phyloP scores from a whole-genome alignment of 53 echinoderm and acorn worm genomes.

The Mesocentrotus franciscanus region DNA sequence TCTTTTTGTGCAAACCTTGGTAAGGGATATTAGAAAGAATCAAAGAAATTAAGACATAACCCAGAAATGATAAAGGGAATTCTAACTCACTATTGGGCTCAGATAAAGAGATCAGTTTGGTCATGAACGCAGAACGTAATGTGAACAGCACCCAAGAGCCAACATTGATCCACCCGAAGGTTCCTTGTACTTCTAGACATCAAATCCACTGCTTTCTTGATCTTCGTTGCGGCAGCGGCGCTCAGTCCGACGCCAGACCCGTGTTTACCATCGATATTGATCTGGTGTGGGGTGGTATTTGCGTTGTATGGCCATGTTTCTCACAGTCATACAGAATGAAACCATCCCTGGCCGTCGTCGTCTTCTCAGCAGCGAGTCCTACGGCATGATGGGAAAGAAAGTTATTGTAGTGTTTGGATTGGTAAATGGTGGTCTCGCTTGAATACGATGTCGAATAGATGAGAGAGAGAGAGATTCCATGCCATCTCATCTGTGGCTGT shows the following conservation, averaged over 20 bases:
- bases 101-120: not conserved
- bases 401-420: constrained; percentile 36
- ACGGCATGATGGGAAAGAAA: not conserved
- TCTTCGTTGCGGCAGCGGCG: not conserved
- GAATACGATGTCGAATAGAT: not conserved
- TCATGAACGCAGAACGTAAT: not conserved
- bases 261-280: constrained; percentile 44
- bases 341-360: not conserved
- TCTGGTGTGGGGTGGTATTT: not conserved
- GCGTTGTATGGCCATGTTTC: constrained; percentile 22
- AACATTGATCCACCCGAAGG: constrained; percentile 9
- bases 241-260: constrained; percentile 23
- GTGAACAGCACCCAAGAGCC: not conserved
- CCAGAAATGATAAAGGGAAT: too few species aligned
- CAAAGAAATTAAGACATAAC: too few species aligned
- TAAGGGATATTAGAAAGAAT: too few species aligned
- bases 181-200: constrained; percentile 37
- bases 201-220: not conserved
- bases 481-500: not conserved
- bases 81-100: not conserved
- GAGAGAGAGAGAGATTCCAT: not conserved
- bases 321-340: not conserved
- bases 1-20: too few species aligned
- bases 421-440: constrained; percentile 25
- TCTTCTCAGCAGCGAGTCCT: not conserved